Conservation (phyloP, 2,113 vertebrate genomes). For the Petromus typicus region DNA sequence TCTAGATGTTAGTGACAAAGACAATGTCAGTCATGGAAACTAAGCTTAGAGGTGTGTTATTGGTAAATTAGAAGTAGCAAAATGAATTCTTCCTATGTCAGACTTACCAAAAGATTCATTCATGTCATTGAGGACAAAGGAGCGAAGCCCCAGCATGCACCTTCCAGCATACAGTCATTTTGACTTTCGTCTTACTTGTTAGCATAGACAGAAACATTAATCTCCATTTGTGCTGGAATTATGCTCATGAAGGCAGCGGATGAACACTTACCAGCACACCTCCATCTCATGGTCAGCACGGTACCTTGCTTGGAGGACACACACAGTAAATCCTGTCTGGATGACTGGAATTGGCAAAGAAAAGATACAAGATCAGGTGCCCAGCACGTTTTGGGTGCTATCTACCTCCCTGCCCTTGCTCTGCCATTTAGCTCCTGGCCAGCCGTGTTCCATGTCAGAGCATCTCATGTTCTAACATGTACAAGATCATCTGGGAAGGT, state of each 20-base stretch:
- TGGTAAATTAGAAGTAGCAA: background rate
- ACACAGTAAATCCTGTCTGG: background rate
- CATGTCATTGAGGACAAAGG: background rate
- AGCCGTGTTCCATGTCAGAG: background rate
- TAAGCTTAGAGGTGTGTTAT: background rate
- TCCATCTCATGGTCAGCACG: rapidly evolving
- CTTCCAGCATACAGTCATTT: background rate
- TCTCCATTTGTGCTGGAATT: background rate
- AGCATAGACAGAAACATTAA: background rate
- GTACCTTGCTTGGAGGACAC: background rate
- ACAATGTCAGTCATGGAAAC: background rate
- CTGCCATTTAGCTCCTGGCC: background rate
- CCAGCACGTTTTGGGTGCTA: background rate
- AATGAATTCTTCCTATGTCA: background rate
- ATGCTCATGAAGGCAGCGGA: background rate
- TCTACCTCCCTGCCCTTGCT: background rate
- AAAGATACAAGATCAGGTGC: background rate
- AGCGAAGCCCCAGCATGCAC: no score
- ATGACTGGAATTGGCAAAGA: background rate
- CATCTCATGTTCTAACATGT: background rate
- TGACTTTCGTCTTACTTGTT: background rate
- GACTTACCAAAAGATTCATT: background rate
- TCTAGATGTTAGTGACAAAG: background rate
- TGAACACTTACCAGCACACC: background rate
- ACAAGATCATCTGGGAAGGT: rapidly evolving